phyloP scores from a whole-genome alignment of 2,113 vertebrate genomes.

The Physeter macrocephalus region DNA sequence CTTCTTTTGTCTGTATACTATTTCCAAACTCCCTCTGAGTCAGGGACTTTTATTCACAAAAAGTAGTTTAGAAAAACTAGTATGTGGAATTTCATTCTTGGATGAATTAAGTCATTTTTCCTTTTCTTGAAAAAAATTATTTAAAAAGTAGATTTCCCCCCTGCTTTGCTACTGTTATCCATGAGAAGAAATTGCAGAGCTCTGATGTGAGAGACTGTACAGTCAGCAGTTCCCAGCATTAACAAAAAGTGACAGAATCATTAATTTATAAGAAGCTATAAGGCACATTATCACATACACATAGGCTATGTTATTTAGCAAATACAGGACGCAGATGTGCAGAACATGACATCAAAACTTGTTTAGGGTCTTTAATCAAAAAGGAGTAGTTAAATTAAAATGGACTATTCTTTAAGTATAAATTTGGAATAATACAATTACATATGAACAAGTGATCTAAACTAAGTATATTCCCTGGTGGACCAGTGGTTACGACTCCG shows the following conservation, averaged over 20 bases:
- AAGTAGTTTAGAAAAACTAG: constrained; percentile 66
- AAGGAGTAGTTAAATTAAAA: not conserved
- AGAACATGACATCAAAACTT: not conserved
- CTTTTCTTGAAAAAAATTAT: constrained; percentile 30
- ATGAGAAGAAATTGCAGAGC: constrained; percentile 32
- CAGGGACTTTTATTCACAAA: constrained; percentile 74
- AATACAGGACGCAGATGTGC: not conserved
- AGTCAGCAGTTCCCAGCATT: not conserved
- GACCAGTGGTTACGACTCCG: not conserved
- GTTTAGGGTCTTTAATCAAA: not conserved
- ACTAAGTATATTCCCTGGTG: not conserved
- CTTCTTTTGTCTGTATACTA: constrained; percentile 74
- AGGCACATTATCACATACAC: not conserved
- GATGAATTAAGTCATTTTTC: constrained; percentile 74
- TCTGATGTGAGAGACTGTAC: not conserved
- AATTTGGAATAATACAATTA: not conserved
- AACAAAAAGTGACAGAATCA: not conserved
- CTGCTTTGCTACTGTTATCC: not conserved
- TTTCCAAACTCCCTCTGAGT: constrained; percentile 67
- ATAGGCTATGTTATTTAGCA: not conserved
- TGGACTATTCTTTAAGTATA: not conserved
- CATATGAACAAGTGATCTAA: not conserved
- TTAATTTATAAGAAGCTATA: not conserved
- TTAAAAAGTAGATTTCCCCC: not conserved
- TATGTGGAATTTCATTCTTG: constrained; percentile 66